phyloP scores from a whole-genome alignment of 2,888 invertebrate species.

The Eilema sororculum region DNA sequence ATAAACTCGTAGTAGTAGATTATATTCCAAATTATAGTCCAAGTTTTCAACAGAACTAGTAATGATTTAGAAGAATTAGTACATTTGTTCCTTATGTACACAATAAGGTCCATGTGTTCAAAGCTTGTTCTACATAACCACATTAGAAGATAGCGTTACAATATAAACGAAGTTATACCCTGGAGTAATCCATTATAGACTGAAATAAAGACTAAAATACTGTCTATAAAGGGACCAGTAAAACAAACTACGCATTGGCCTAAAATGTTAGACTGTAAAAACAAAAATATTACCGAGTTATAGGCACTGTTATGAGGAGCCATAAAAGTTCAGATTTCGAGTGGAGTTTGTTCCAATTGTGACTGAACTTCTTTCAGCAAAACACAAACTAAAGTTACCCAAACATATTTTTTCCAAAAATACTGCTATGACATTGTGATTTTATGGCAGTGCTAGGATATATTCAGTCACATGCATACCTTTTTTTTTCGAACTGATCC shows the following conservation, averaged over 20 bases:
- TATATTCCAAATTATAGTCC: too few relatives aligned
- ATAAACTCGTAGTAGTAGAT: too few relatives aligned
- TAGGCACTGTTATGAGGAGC: not conserved
- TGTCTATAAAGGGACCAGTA: conserved; percentile 11
- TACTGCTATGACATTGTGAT: too few relatives aligned
- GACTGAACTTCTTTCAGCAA: not conserved
- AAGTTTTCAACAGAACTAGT: too few relatives aligned
- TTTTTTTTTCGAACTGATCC: too few relatives aligned
- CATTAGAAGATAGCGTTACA: conserved; percentile 7
- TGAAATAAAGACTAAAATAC: conserved; percentile 2
- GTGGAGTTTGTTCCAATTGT: not conserved
- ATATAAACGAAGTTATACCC: not conserved
- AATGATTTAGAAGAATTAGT: too few relatives aligned
- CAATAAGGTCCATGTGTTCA: too few relatives aligned
- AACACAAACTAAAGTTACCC: not conserved
- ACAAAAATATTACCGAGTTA: not conserved
- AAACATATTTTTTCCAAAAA: not conserved
- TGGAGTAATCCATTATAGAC: conserved; percentile 7
- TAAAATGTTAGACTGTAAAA: conserved; percentile 21
- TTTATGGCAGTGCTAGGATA: too few relatives aligned
- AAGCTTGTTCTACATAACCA: not conserved
- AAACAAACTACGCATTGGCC: conserved; percentile 12
- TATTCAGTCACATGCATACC: too few relatives aligned
- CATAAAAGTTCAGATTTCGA: not conserved
- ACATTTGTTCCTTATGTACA: too few relatives aligned